Conservation (phyloP, 2,113 vertebrate species). For the Micronycteris hirsuta region DNA sequence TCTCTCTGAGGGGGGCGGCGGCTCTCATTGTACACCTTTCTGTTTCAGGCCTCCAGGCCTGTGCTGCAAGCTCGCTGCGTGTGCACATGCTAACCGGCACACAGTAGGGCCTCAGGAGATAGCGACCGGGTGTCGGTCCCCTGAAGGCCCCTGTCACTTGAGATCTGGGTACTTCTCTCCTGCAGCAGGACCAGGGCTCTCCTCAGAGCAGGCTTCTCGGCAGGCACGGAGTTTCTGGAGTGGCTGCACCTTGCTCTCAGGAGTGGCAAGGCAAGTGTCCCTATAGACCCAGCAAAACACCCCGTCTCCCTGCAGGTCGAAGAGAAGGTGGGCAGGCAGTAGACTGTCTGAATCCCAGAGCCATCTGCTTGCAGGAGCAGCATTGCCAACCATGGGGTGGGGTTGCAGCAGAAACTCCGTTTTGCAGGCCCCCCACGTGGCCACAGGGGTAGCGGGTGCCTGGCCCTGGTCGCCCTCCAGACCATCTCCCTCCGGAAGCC, state of each 20-base stretch:
- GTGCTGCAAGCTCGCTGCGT: not conserved
- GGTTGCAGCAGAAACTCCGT: not conserved
- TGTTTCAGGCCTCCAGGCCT: not conserved
- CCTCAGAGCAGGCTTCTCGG: not conserved
- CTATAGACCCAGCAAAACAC: not conserved
- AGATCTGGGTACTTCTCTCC: not conserved
- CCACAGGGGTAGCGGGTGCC: not conserved
- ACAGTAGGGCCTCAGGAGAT: not conserved
- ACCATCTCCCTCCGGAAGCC: not conserved
- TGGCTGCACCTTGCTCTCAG: not conserved
- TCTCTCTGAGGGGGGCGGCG: not conserved
- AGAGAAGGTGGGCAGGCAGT: not conserved
- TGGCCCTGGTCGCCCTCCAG: not conserved
- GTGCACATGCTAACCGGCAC: not conserved
- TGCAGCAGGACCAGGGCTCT: not conserved
- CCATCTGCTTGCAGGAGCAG: not conserved
- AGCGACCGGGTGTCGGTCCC: not conserved
- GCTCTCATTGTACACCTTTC: not conserved
- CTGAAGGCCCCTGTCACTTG: not conserved
- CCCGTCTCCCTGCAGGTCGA: not conserved
- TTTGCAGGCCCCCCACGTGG: not conserved
- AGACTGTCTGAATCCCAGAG: not conserved
- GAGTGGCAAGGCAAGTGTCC: not conserved
- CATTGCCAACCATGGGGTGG: rapidly evolving
- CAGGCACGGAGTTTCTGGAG: not conserved